Conservation (phyloP, 2,797 vertebrate species). For the Pygocentrus nattereri region DNA sequence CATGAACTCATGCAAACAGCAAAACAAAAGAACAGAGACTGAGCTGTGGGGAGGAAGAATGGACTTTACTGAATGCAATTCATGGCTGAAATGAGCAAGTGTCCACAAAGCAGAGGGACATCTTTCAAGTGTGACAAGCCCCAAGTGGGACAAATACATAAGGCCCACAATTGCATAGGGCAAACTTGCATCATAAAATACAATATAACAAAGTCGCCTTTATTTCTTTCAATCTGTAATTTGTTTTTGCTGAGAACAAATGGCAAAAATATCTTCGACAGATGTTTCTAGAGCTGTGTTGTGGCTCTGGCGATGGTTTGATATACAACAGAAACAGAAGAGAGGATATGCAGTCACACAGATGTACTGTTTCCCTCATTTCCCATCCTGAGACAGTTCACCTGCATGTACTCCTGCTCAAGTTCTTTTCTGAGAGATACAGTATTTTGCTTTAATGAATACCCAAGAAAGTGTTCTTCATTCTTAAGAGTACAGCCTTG, state of each 20-base stretch:
- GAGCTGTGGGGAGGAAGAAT: background rate
- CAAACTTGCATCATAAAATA: background rate
- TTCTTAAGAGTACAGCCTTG: too few species aligned
- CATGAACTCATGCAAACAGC: background rate
- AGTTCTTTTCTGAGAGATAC: background rate
- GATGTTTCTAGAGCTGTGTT: background rate
- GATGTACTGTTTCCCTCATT: background rate
- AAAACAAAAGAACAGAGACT: background rate
- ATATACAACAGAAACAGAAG: background rate
- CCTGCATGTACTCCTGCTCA: background rate
- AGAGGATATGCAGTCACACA: background rate
- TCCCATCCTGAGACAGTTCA: conserved; percentile 4
- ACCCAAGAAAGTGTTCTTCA: conserved; percentile 7
- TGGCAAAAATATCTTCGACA: background rate
- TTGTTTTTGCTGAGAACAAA: conserved; percentile 3
- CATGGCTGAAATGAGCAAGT: background rate
- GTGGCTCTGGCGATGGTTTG: background rate
- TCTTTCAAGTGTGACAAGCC: background rate
- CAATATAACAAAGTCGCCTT: background rate
- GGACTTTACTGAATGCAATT: background rate
- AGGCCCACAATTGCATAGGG: background rate
- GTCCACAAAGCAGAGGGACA: background rate
- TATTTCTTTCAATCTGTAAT: background rate
- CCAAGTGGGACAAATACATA: background rate
- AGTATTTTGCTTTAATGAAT: background rate